Evolutionary conservation across 2,888 invertebrate genomes (phyloP).

Genomic region (Cynaeus angustus): DNA sequence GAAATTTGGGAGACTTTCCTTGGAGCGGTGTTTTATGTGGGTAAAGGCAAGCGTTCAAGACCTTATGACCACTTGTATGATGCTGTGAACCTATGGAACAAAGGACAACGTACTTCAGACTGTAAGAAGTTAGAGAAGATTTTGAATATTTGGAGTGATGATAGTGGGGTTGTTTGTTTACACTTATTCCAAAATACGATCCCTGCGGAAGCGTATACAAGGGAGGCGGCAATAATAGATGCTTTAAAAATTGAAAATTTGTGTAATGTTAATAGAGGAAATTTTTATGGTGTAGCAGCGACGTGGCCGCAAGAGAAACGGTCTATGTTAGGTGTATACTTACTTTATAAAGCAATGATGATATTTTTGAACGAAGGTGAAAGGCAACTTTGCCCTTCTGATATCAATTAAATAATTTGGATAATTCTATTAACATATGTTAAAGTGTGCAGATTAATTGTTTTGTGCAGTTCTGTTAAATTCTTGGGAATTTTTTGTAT

Average conservation of each 20-base stretch:
- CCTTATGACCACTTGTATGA: slow-evolving; percentile 95
- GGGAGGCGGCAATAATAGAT: slow-evolving; percentile 96
- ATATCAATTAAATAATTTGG: slow-evolving; percentile 72
- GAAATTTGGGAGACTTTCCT: slow-evolving; percentile 86
- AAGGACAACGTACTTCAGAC: slow-evolving; percentile 70
- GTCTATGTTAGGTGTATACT: slow-evolving; percentile 83
- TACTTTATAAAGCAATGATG: slow-evolving; percentile 87
- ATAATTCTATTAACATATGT: background rate
- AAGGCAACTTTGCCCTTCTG: slow-evolving; percentile 86
- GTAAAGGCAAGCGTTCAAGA: slow-evolving; percentile 90
- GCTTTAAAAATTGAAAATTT: slow-evolving; percentile 85
- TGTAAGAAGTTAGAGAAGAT: slow-evolving; percentile 84
- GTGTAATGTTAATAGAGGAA: slow-evolving; percentile 86
- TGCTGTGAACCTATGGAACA: slow-evolving; percentile 81
- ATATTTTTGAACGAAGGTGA: slow-evolving; percentile 93
- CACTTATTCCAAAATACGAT: slow-evolving; percentile 93
- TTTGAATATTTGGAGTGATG: slow-evolving; percentile 88
- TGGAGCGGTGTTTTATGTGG: slow-evolving; percentile 94
- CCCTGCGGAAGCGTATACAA: slow-evolving; percentile 92
- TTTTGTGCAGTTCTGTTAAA: slow-evolving; percentile 15
- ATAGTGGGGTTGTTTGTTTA: slow-evolving; percentile 90
- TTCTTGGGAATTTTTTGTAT: slow-evolving; percentile 15
- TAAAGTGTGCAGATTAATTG: background rate
- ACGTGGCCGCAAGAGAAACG: slow-evolving; percentile 84
- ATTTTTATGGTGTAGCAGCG: slow-evolving; percentile 86